phyloP scores from a whole-genome alignment of 2,888 invertebrate species.

The Heliconius hortense region DNA sequence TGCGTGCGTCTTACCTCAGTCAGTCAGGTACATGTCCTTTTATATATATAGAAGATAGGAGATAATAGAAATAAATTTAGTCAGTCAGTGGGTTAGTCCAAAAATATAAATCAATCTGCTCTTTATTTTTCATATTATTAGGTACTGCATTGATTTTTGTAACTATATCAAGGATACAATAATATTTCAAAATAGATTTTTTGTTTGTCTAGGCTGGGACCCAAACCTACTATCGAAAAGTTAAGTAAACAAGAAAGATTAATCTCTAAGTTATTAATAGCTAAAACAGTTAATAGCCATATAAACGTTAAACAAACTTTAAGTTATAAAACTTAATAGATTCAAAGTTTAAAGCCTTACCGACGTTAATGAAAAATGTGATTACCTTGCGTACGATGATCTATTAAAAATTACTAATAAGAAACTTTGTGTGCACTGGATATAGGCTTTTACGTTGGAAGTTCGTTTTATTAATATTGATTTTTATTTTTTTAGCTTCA shows the following conservation, averaged over 20 bases:
- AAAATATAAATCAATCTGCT: too few species aligned
- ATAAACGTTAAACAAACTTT: slow-evolving; percentile 7
- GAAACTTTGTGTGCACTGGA: slow-evolving; percentile 11
- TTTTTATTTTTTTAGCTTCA: neutral
- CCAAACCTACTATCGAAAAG: neutral
- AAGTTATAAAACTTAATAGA: slow-evolving; percentile 19
- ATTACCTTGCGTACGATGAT: slow-evolving; percentile 18
- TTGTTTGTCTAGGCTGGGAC: neutral
- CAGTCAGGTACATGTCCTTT: too few species aligned
- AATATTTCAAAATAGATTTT: too few species aligned
- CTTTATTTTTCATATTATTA: too few species aligned
- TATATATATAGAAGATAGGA: too few species aligned
- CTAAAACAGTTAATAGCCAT: neutral
- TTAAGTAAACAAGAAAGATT: too few species aligned
- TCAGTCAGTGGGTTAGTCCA: too few species aligned
- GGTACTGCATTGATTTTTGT: too few species aligned
- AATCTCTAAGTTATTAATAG: neutral
- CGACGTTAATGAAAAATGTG: slow-evolving; percentile 23
- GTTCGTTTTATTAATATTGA: neutral
- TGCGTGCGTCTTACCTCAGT: too few species aligned
- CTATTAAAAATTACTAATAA: slow-evolving; percentile 21
- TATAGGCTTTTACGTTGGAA: neutral
- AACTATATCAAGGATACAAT: too few species aligned
- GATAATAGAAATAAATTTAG: too few species aligned
- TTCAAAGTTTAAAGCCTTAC: slow-evolving; percentile 14